Conservation (phyloP, 2,888 invertebrate genomes). For the Mantis religiosa region DNA sequence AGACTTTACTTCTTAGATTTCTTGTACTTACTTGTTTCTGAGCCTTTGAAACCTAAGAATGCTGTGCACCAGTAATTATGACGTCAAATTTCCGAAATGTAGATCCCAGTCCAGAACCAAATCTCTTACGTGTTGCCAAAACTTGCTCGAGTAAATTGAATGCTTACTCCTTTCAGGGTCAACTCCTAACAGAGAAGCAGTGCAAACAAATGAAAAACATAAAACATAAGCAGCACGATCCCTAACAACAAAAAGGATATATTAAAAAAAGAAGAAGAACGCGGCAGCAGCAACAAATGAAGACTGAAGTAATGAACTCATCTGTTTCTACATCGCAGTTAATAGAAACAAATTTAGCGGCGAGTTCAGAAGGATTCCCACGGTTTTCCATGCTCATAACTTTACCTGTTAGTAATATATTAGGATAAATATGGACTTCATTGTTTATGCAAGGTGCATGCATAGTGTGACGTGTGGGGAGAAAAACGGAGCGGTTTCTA, state of each 20-base stretch:
- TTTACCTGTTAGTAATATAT: neutral
- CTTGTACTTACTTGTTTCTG: too few relatives aligned
- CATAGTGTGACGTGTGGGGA: neutral
- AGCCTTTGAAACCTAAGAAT: too few relatives aligned
- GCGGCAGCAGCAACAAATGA: neutral
- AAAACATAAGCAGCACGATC: neutral
- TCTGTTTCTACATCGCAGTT: neutral
- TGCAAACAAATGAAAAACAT: neutral
- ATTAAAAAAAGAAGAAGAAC: neutral
- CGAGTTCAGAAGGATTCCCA: neutral
- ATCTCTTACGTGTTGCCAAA: neutral
- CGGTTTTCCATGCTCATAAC: neutral
- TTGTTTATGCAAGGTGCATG: constrained; percentile 13
- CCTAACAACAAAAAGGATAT: neutral
- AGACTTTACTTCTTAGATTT: too few relatives aligned
- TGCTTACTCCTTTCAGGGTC: neutral
- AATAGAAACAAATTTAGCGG: neutral
- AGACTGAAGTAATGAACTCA: neutral
- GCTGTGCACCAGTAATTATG: neutral
- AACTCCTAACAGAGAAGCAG: neutral
- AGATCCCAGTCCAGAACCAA: neutral
- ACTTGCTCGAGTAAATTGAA: neutral
- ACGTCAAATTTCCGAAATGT: neutral
- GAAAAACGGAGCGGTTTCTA: neutral
- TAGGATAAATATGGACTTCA: neutral